Base-by-base conservation (phyloP, 2,888 invertebrate genomes). In the Tillus elongatus region DNA sequence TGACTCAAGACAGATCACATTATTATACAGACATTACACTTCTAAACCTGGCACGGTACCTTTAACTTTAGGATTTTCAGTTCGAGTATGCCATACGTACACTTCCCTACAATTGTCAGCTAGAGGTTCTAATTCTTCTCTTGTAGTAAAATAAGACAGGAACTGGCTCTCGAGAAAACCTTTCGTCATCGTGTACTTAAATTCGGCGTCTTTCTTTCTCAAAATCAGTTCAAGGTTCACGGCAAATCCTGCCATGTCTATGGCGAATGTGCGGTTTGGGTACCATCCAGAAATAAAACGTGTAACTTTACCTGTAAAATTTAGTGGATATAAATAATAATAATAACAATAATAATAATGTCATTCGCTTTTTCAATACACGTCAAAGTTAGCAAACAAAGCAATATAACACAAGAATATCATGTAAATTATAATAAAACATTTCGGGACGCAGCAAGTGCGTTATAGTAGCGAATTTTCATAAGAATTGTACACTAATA, bases 31-130 rank as follows among this genome's bases (percentile, higher is more conserved):
- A n/a, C n/a, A n/a, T 46, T 49, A 59, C 30, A 66, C 65, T 46
- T 64, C 66, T 41, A 64, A 53, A 31, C 58, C 58, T 13, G 56
- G 51, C 26, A 79, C 69, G 66, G 89, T 82, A 60, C 83, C 70
- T 52, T 72, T 73, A 37, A 95, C 70, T 31, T 79, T 77, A 0
- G 93, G 85, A 52, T 82, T 80, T 62, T 95, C 92, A 1, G 97
- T 96, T 54, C 96, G 74, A 2, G 97, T 98, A 60, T 98, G 98
- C 98, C 98, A 98, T 0, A 98, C 97, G 43, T 88, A 82, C n/a
- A 97, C 86, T 69, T 92, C 88, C 0, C 86, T 85, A 56, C 96
- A 97, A 49, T 79, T 77, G 46, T 88, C 83, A 0, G 95, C 97
- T 42, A 88, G 68, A 0, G 96, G 91, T 63, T 98, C 97, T 35